phyloP scores from a whole-genome alignment of 2,797 vertebrate genomes.

The Forpus xanthops region DNA sequence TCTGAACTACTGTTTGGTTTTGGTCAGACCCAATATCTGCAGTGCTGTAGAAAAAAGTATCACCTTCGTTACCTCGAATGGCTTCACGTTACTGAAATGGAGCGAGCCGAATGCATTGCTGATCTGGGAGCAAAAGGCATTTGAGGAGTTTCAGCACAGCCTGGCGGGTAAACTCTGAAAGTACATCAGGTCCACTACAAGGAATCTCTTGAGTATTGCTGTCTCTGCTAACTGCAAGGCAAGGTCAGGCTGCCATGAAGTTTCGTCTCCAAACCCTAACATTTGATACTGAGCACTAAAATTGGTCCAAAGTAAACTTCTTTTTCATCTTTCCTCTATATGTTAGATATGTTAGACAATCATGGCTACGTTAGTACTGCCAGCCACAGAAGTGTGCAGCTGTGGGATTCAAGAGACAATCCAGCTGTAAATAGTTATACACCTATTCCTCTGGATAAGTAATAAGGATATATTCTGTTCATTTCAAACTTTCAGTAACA shows the following conservation, averaged over 20 bases:
- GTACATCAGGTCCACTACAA: background rate
- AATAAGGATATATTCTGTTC: background rate
- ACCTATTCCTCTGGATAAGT: background rate
- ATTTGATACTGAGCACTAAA: background rate
- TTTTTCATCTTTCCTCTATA: background rate
- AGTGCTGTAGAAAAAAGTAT: background rate
- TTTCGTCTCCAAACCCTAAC: background rate
- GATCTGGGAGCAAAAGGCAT: background rate
- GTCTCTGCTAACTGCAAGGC: background rate
- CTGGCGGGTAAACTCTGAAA: conserved; percentile 54
- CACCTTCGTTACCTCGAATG: background rate
- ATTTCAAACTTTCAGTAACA: background rate
- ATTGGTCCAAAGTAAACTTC: background rate
- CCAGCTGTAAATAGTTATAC: background rate
- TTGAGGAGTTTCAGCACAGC: conserved; percentile 64
- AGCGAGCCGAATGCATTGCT: background rate
- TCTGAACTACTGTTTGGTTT: background rate
- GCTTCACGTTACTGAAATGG: background rate
- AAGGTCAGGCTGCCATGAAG: background rate
- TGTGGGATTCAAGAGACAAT: background rate
- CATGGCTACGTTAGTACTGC: background rate
- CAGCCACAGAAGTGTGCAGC: background rate
- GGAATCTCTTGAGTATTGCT: background rate
- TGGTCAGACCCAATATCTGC: background rate
- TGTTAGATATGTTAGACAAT: background rate